Base-by-base conservation (phyloP, 2,797 vertebrate genomes). In the Graptemys geographica region DNA sequence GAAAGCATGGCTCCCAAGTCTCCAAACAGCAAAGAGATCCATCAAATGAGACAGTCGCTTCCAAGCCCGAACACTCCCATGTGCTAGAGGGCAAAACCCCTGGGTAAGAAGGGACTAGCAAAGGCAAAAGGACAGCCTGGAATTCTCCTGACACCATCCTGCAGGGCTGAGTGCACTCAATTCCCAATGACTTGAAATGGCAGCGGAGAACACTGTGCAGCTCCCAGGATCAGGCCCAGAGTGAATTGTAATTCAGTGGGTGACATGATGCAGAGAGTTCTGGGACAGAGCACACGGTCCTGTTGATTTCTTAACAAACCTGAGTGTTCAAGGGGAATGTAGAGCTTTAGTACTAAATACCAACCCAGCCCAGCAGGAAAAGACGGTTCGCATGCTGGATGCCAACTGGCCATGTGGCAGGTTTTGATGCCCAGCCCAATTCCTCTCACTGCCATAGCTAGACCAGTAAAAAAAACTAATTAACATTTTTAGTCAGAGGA, bases 31-130 rank as follows among this genome's bases (percentile, higher is more conserved):
- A 4, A 41, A 81, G 25, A 76, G 59, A 59, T 33, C 69, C 44
- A 3, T 0, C 1, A 51, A 3, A 3, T 0, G 1, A 51, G 2
- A 5, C 2, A 13, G 27, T 47, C 0, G 0, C 31, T 2, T 6
- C 28, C 12, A 18, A 49, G 33, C 27, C 55, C 55, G 5, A 49
- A 52, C 33, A 33, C 33, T 81, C 18, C 57, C 37, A 11, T 0
- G 4, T 5, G 41, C 31, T 57, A 33, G 87, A 56, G 8, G 87
- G 0, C 62, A 62, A 15, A 62, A 62, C 31, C 31, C 11, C 44
- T 56, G 55, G 28, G 88, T 53, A 82, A 65, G 49, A 37, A 55
- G 2, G 51, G 56, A 55, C 11, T 11, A 16, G 0, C 2, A 2
- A 28, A 83, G 83, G 74, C 31, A 91, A 86, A 23, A 84, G 72